A percentile compares a stretch with the other conserved stretches of the same genome.
Conservation (phyloP, 2,797 vertebrate species). For the Falco berigora region DNA sequence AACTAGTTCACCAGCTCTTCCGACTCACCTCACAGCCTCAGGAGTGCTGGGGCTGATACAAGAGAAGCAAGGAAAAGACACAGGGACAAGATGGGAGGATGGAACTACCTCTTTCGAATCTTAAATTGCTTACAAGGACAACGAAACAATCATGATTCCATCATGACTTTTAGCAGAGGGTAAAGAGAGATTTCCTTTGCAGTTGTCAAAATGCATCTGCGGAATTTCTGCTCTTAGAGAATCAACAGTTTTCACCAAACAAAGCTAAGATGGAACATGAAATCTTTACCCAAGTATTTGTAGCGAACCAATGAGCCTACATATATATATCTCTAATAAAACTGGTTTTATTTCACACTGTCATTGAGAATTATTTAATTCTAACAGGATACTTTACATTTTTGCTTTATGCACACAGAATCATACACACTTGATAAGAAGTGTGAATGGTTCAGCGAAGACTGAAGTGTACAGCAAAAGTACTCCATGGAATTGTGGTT, state of each 20-base stretch:
- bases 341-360: background rate
- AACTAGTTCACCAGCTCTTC: background rate
- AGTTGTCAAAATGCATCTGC: background rate
- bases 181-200: background rate
- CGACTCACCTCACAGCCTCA: background rate
- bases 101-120: background rate
- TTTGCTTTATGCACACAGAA: background rate
- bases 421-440: background rate
- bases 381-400: background rate
- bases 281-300: background rate
- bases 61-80: background rate
- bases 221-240: background rate
- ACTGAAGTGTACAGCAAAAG: background rate
- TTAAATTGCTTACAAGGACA: background rate
- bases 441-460: background rate
- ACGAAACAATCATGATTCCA: background rate
- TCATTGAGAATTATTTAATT: background rate
- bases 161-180: background rate
- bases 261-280: background rate
- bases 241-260: background rate
- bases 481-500: background rate
- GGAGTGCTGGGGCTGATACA: background rate
- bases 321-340: background rate
- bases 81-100: background rate
- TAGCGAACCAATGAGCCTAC: background rate